Base-by-base conservation (phyloP, 2,113 vertebrate genomes). In the Glaucidium brasilianum region DNA sequence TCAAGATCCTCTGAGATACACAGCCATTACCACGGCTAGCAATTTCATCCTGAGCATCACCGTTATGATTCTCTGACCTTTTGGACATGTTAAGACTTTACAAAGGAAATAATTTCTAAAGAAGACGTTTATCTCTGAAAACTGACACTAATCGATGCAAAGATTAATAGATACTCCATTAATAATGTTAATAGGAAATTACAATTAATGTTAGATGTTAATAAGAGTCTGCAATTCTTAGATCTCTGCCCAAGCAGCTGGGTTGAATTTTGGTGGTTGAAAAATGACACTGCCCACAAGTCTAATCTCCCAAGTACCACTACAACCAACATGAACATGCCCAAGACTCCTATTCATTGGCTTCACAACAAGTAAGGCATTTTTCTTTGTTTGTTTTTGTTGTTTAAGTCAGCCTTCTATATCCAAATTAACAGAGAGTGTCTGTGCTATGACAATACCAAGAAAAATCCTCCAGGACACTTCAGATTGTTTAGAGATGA, bases 11-110 rank as follows among this genome's bases (percentile, higher is more conserved):
- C 63, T 29, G 74, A 32, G 11, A 21, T 0, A 45, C 1, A 2
- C 4, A 32, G 8, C 19, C 8, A 30, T 4, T 32, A 37, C 4
- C 9, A 27, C 43, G 47, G 20, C 43, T 69, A 94, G 52, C 52
- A 37, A 8, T 12, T 43, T 67, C 76, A 52, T 10, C 64, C 52
- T 32, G 8, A 69, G n/a, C 72, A 77, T 32, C 59, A 34, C 32
- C 2, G 0, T 7, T 25, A 11, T 5, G 10, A 60, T 12, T 9
- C 34, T 56, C n/a, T 39, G 41, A 64, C 25, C 41, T 63, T 67
- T 29, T 5, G 13, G 27, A 50, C 4, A 5, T 0, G 1, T 8
- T 30, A 52, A 23, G 34, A 7, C 39, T 60, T 78, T 34, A 50
- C 35, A 80, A 45, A 82, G 25, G 39, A 39, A 56, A 2, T 27